Evolutionary conservation across 2,797 vertebrate species (phyloP).

Genomic region (Chloroceryle amazona): DNA sequence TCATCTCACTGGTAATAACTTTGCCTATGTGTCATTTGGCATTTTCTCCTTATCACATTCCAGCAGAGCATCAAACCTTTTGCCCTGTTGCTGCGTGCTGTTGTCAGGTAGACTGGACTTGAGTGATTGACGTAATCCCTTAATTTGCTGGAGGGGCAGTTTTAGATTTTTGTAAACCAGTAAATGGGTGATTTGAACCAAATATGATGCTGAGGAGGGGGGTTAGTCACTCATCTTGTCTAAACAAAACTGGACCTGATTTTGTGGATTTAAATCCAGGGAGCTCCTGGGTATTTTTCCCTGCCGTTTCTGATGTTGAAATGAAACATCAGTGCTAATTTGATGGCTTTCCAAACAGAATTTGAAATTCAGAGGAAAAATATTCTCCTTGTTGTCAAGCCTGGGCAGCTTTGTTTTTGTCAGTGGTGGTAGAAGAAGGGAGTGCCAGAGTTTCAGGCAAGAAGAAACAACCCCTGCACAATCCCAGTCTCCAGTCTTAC

Average conservation of each 20-base stretch:
- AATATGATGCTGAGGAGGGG: slow-evolving; percentile 9
- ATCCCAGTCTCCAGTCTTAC: background rate
- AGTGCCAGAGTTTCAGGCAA: background rate
- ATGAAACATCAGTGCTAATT: slow-evolving; percentile 46
- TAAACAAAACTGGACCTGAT: slow-evolving; percentile 49
- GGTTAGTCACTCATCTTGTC: slow-evolving; percentile 51
- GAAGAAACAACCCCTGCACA: background rate
- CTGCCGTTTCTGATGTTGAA: background rate
- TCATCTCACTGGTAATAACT: slow-evolving; percentile 61
- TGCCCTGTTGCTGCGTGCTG: slow-evolving; percentile 48
- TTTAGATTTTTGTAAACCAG: slow-evolving; percentile 61
- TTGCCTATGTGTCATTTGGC: slow-evolving; percentile 68
- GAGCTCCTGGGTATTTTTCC: slow-evolving; percentile 30
- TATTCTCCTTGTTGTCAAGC: background rate
- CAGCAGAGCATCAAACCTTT: slow-evolving; percentile 72
- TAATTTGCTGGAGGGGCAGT: slow-evolving; percentile 52
- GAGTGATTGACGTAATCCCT: slow-evolving; percentile 67
- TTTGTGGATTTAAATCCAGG: slow-evolving; percentile 46
- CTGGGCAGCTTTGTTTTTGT: background rate
- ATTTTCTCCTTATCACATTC: slow-evolving; percentile 72
- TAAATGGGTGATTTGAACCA: slow-evolving; percentile 61
- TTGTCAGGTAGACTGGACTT: slow-evolving; percentile 64
- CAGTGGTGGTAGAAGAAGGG: background rate
- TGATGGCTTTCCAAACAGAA: slow-evolving; percentile 36
- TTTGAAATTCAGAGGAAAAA: background rate